Conservation (phyloP, 2,888 invertebrate genomes). For the Amphipyra berbera region DNA sequence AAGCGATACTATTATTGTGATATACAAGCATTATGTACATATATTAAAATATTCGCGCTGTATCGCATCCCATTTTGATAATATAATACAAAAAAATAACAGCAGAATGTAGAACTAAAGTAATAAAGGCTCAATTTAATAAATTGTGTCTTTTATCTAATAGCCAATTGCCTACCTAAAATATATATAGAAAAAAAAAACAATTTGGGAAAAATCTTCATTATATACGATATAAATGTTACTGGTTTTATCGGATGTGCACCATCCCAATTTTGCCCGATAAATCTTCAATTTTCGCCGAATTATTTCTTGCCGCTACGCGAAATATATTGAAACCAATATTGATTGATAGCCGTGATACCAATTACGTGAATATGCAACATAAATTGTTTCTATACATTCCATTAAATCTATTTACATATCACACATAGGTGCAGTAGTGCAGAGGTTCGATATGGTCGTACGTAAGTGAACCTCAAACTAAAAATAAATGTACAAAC, state of each 20-base stretch:
- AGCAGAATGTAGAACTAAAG: slow-evolving; percentile 17
- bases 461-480: slow-evolving; percentile 70
- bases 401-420: slow-evolving; percentile 67
- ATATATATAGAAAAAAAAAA: slow-evolving; percentile 16
- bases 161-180: slow-evolving; percentile 35
- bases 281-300: slow-evolving; percentile 18
- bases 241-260: slow-evolving; percentile 34
- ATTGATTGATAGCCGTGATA: slow-evolving; percentile 35
- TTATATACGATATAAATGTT: slow-evolving; percentile 21
- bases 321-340: slow-evolving; percentile 31
- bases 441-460: slow-evolving; percentile 74
- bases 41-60: slow-evolving; percentile 35
- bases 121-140: slow-evolving; percentile 14
- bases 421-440: slow-evolving; percentile 65
- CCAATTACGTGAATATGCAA: slow-evolving; percentile 49
- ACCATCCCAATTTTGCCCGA: slow-evolving; percentile 21
- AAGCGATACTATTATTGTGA: slow-evolving; percentile 44
- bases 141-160: slow-evolving; percentile 8
- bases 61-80: slow-evolving; percentile 20
- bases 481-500: slow-evolving; percentile 69
- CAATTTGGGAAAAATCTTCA: slow-evolving; percentile 1
- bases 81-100: slow-evolving; percentile 26
- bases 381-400: slow-evolving; percentile 61
- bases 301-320: slow-evolving; percentile 25
- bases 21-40: slow-evolving; percentile 52